These are phyloP conservation scores for Bombyx mandarina DNA, from an alignment of 1,140 invertebrate species.

Conservation along the genomic window DNA sequence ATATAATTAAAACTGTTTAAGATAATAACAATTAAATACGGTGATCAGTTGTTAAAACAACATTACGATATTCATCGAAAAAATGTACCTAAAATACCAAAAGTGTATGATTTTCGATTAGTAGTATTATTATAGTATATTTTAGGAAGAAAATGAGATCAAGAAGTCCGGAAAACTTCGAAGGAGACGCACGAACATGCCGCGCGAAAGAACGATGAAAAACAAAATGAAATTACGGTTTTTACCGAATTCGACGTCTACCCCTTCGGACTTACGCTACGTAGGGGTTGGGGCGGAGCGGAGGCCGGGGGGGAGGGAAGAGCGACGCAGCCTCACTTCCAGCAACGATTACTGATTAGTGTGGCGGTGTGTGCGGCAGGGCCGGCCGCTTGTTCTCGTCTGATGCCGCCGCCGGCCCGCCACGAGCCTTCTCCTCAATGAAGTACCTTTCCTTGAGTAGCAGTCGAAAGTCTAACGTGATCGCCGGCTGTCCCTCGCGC, in stretches of 20 bases:
- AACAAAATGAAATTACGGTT: slow-evolving; percentile 11
- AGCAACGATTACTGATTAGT: slow-evolving; percentile 68
- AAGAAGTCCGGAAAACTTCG: too few species aligned
- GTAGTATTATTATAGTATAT: too few species aligned
- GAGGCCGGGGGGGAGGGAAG: slow-evolving; percentile 24
- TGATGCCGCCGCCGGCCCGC: slow-evolving; percentile 41
- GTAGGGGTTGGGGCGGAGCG: slow-evolving; percentile 18
- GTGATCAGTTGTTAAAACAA: too few species aligned
- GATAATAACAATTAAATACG: too few species aligned
- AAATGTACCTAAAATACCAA: too few species aligned
- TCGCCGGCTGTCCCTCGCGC: slow-evolving; percentile 1
- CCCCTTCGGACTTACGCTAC: slow-evolving; percentile 25
- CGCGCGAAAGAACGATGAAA: not conserved
- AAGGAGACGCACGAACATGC: too few species aligned
- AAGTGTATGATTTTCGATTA: too few species aligned
- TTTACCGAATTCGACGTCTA: slow-evolving; percentile 28
- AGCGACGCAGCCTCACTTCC: slow-evolving; percentile 63
- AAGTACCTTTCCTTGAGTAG: not conserved
- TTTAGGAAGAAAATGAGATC: too few species aligned
- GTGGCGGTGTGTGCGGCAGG: slow-evolving; percentile 56
- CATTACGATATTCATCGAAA: too few species aligned
- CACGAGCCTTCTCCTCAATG: slow-evolving; percentile 11
- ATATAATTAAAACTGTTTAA: too few species aligned
- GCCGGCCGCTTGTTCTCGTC: slow-evolving; percentile 40
- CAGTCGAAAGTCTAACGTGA: not conserved